Evolutionary conservation across 2,888 invertebrate genomes (phyloP), one percentile per base, ranked within the genome.

Genomic region (Calameuta filiformis): DNA sequence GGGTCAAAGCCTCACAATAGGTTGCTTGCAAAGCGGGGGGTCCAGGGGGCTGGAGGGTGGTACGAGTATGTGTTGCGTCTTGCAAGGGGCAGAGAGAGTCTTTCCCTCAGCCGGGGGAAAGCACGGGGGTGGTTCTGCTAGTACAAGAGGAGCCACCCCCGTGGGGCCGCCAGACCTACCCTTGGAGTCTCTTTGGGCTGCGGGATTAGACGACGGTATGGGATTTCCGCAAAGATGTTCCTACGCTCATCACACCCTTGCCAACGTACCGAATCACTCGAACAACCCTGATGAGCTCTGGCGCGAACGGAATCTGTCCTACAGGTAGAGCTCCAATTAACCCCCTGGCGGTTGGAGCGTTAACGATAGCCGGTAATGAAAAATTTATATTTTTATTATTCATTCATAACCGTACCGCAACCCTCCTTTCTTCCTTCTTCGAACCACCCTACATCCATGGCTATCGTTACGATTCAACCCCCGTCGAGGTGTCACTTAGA

Each of bases 121-220:
- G 80, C 86, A 85, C 84, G 84, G 80, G 73, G 71, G 71, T 71
- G 71, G 71, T 34, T 71, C 71, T 31, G 71, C 31, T 11, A 30
- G 15, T 12, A 56, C 81, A 15, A 81, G 77, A 9, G 71, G 80
- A 75, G 81, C 81, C 71, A 79, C 79, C 9, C 69, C 82, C n/a
- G 76, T 79, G 35, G 79, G 82, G 37, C 84, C 87, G 77, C 87
- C 88, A 56, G 89, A 90, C 79, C 84, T 90, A 78, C 90, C 90
- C 75, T 85, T 90, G 77, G 91, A 91, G 83, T 91, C 91, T 30
- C 90, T 91, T 74, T 91, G 91, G 91, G 91, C 91, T 35, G 91
- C 91, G 35, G 91, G 91, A n/a, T 85, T 91, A 77, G 91, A 90
- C 83, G 89, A 90, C 40, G 91, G 91, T 75, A 91, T 91, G 91